Evolutionary conservation across 2,113 vertebrate species (phyloP), one percentile per base, ranked within the genome.

Genomic region (Neolamprologus cancellatus): DNA sequence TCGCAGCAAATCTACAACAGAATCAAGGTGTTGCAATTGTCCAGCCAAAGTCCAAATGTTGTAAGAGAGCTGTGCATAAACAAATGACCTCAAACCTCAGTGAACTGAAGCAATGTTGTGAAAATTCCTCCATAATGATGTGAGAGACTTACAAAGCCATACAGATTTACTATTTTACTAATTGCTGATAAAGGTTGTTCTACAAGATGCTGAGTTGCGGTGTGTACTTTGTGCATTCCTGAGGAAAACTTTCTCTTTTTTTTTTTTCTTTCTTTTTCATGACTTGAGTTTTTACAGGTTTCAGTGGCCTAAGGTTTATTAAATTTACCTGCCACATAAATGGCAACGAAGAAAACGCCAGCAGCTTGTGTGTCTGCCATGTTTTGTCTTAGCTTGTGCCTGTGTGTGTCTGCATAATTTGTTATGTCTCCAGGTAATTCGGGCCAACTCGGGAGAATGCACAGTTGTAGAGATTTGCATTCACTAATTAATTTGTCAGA

Each of bases 401-500:
- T 20, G 48, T 39, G 83, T 39, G 74, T 46, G 50, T 76, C 81
- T 83, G 84, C 86, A 87, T 89, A 91, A 94, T 94, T 89, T 86
- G 82, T 85, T 59, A 80, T 92, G 91, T 93, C 94, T 95, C 91
- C 88, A 92, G 93, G 94, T 95, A 94, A 95, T 94, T 92, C 53
- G 83, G 87, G 78, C 90, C 89, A 93, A 78, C 86, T 80, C 82
- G 41, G 66, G 88, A 94, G 91, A 87, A 93, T 84, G 89, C 88
- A 80, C 86, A 87, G 93, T 85, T 87, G 90, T 61, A 15, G 84
- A 93, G 93, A 96, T 96, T 96, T 96, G 94, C 94, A 95, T 94
- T 90, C 85, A 86, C 94, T 96, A 96, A 96, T 96, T 96, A 96
- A 95, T 96, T 95, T 94, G 93, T 95, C 92, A 93, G 90, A 94